Conservation (phyloP, 1,140 invertebrate species). For the Eubasilissa regina region DNA sequence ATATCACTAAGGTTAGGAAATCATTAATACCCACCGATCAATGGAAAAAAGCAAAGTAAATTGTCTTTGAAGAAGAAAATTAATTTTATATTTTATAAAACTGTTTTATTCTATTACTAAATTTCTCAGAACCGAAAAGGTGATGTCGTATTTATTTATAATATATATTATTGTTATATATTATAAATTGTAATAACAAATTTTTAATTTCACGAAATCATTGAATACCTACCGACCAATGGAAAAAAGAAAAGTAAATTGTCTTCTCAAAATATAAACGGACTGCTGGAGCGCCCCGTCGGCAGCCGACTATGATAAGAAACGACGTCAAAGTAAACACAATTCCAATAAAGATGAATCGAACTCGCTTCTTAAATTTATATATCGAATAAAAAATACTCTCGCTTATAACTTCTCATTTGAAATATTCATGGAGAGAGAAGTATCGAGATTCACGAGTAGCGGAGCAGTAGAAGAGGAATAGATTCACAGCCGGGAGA, state of each 20-base stretch:
- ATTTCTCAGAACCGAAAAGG: too few species aligned
- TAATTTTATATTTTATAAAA: too few species aligned
- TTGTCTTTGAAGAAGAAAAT: too few species aligned
- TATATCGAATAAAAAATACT: background rate
- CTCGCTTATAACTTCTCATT: constrained; percentile 26
- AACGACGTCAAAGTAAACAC: constrained; percentile 19
- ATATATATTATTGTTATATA: too few species aligned
- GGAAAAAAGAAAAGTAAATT: constrained; percentile 17
- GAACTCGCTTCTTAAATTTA: background rate
- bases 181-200: too few species aligned
- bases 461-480: constrained; percentile 20
- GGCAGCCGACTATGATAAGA: constrained; percentile 1
- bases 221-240: background rate
- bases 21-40: too few species aligned
- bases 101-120: too few species aligned
- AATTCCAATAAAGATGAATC: constrained; percentile 29
- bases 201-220: too few species aligned
- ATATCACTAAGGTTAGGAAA: too few species aligned
- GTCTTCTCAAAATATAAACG: background rate
- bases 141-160: too few species aligned
- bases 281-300: background rate
- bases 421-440: constrained; percentile 20
- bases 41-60: too few species aligned
- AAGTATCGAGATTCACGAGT: constrained; percentile 12
- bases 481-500: constrained; percentile 24